phyloP scores from a whole-genome alignment of 2,797 vertebrate species.

The Betta splendens region DNA sequence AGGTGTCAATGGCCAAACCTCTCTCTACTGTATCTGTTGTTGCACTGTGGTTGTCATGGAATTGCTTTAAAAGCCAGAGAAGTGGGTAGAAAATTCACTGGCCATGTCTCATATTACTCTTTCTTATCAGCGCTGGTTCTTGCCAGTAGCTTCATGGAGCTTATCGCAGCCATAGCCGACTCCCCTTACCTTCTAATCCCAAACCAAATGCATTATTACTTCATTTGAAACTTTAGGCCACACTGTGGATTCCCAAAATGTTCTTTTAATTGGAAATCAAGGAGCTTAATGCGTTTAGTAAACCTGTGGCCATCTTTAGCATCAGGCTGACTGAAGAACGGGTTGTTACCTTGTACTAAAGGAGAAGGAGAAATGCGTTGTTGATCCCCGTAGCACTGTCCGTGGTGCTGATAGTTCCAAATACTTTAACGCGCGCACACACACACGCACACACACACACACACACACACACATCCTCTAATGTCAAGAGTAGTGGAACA shows the following conservation, averaged over 20 bases:
- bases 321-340: constrained; percentile 25
- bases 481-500: constrained; percentile 10
- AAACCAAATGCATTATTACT: constrained; percentile 55
- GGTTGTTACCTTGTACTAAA: constrained; percentile 45
- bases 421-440: constrained; percentile 2
- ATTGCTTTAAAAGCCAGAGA: constrained; percentile 39
- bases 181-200: constrained; percentile 40
- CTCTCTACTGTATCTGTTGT: constrained; percentile 41
- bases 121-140: constrained; percentile 52
- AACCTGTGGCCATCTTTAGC: constrained; percentile 58
- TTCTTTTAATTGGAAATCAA: constrained; percentile 63
- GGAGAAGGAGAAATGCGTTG: constrained; percentile 17
- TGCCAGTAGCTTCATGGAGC: constrained; percentile 53
- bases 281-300: constrained; percentile 47
- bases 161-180: constrained; percentile 53
- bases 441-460: neutral
- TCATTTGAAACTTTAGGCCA: constrained; percentile 60
- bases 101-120: constrained; percentile 52
- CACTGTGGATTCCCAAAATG: constrained; percentile 45
- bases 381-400: constrained; percentile 56
- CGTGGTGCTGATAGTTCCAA: constrained; percentile 39
- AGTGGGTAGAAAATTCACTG: constrained; percentile 32
- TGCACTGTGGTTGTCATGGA: constrained; percentile 37
- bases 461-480: constrained; percentile 10
- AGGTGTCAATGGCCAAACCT: constrained; percentile 44